Conservation (phyloP, 2,113 vertebrate species). For the Brienomyrus longianalis region DNA sequence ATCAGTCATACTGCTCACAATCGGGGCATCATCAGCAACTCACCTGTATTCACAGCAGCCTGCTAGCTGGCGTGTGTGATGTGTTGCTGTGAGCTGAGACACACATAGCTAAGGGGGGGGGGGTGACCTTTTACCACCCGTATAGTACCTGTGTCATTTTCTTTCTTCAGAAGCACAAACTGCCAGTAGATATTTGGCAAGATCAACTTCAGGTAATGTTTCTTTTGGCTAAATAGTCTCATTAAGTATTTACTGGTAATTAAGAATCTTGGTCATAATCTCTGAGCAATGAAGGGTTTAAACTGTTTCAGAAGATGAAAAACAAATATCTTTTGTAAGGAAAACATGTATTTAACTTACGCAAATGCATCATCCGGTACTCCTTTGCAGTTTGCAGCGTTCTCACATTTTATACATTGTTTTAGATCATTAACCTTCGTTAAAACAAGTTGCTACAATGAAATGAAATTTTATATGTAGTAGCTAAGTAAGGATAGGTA, state of each 20-base stretch:
- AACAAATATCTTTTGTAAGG: neutral
- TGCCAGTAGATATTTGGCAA: slow-evolving; percentile 59
- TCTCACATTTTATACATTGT: neutral
- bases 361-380: neutral
- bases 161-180: slow-evolving; percentile 63
- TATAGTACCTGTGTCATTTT: neutral
- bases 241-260: neutral
- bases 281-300: neutral
- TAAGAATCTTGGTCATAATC: neutral
- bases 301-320: neutral
- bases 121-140: neutral
- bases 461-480: neutral
- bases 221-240: neutral
- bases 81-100: neutral
- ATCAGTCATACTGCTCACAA: neutral
- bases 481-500: neutral
- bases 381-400: neutral
- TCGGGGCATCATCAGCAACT: neutral
- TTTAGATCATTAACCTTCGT: neutral
- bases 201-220: slow-evolving; percentile 59
- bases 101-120: neutral
- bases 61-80: neutral
- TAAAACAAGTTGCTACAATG: neutral
- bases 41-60: neutral
- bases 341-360: neutral